These are phyloP conservation scores for Cyrtodaria siliqua DNA, from an alignment of 2,888 invertebrate species.

Conservation along the genomic window DNA sequence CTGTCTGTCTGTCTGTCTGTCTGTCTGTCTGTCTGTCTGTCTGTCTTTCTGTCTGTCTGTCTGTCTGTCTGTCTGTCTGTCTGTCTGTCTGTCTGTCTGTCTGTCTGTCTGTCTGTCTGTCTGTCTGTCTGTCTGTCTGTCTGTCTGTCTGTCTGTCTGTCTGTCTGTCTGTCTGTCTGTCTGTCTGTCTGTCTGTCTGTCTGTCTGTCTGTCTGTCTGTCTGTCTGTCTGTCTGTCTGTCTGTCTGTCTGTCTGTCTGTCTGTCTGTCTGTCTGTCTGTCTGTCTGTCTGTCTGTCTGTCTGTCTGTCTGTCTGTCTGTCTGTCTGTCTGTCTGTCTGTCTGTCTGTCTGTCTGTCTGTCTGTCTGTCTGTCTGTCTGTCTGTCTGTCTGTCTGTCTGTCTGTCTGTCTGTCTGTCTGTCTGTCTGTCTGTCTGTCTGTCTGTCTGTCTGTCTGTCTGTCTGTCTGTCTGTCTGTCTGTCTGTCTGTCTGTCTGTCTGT, in stretches of 20 bases:
- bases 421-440: conserved; percentile 3
- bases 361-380: conserved; percentile 3
- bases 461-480: conserved; percentile 3
- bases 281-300: conserved; percentile 3
- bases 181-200: conserved; percentile 3
- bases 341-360: conserved; percentile 3
- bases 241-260: conserved; percentile 3
- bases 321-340: conserved; percentile 3
- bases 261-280: conserved; percentile 3
- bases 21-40: too few relatives aligned
- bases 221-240: conserved; percentile 3
- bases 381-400: conserved; percentile 3
- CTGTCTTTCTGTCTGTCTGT: too few relatives aligned
- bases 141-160: conserved; percentile 3
- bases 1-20: conserved; percentile 1
- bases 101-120: conserved; percentile 3
- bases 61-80: conserved; percentile 3
- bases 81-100: conserved; percentile 3
- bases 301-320: conserved; percentile 3
- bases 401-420: conserved; percentile 3
- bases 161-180: conserved; percentile 3
- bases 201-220: conserved; percentile 3
- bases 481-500: conserved; percentile 3
- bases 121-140: conserved; percentile 3
- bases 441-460: conserved; percentile 3